Conservation (phyloP, 37 sponge, comb jelly and placozoan genomes). For the Diacarnus erythraeanus region DNA sequence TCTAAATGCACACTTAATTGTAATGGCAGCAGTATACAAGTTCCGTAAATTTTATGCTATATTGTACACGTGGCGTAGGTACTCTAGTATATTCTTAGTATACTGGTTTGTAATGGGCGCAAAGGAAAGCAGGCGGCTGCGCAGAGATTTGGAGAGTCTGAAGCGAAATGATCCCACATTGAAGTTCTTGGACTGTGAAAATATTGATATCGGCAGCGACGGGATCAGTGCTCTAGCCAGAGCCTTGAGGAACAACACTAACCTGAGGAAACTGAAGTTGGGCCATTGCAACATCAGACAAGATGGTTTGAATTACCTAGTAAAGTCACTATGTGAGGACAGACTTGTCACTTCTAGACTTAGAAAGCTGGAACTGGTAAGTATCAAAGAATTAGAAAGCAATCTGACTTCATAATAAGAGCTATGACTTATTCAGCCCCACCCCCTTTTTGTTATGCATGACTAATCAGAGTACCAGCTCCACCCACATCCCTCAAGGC, state of each 20-base stretch:
- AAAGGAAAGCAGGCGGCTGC: conserved; percentile 16
- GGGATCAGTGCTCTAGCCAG: conserved; percentile 19
- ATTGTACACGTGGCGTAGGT: too few species aligned
- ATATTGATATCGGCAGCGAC: conserved; percentile 23
- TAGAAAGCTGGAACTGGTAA: conserved; percentile 50
- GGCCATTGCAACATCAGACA: conserved; percentile 45
- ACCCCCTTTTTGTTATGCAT: background rate
- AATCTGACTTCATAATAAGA: background rate
- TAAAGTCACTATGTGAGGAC: conserved; percentile 25
- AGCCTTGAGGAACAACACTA: conserved; percentile 32
- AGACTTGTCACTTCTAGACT: conserved; percentile 15
- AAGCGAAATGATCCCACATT: conserved; percentile 23
- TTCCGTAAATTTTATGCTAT: too few species aligned
- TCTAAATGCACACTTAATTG: too few species aligned
- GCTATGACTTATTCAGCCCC: background rate
- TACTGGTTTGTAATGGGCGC: conserved; percentile 17
- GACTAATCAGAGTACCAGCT: conserved; percentile 39
- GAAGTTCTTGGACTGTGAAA: conserved; percentile 20
- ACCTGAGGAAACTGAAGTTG: conserved; percentile 36
- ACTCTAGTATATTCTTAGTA: too few species aligned
- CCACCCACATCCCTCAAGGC: conserved; percentile 13
- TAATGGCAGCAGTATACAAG: too few species aligned
- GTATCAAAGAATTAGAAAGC: background rate
- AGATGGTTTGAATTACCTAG: conserved; percentile 24
- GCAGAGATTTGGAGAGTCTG: conserved; percentile 9